Conservation (phyloP, 2,113 vertebrate genomes). For the Oxyura jamaicensis region DNA sequence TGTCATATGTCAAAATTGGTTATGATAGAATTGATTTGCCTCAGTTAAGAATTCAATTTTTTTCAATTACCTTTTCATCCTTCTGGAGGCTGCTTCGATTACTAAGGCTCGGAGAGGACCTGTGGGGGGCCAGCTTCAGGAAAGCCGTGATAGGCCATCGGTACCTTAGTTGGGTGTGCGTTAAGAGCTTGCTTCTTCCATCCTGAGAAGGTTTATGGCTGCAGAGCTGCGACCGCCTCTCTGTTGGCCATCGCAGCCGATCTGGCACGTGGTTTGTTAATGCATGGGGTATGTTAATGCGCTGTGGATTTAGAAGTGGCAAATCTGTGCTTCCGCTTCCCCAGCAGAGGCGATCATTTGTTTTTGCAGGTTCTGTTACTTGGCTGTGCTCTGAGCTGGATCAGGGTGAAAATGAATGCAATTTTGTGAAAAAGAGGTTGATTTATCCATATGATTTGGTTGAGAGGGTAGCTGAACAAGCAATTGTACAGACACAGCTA, state of each 20-base stretch:
- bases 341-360: not conserved
- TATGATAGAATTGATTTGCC: constrained; percentile 15
- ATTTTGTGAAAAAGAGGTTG: not conserved
- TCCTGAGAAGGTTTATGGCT: not conserved
- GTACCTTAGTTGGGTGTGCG: not conserved
- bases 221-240: not conserved
- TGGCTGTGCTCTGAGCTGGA: not conserved
- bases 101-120: not conserved
- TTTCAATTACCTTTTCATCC: not conserved
- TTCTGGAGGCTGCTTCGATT: not conserved
- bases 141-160: not conserved
- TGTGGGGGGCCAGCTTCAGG: not conserved
- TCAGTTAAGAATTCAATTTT: not conserved
- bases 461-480: not conserved
- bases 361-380: not conserved
- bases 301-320: not conserved
- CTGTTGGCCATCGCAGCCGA: not conserved
- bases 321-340: not conserved
- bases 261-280: not conserved
- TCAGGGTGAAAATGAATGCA: not conserved
- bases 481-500: not conserved
- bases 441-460: not conserved
- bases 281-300: not conserved
- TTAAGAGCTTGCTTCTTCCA: not conserved
- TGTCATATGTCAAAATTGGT: not conserved